A percentile compares a stretch with the other conserved stretches of the same genome.
phyloP scores from a whole-genome alignment of 2,797 vertebrate species.

The Gambusia yucatana region DNA sequence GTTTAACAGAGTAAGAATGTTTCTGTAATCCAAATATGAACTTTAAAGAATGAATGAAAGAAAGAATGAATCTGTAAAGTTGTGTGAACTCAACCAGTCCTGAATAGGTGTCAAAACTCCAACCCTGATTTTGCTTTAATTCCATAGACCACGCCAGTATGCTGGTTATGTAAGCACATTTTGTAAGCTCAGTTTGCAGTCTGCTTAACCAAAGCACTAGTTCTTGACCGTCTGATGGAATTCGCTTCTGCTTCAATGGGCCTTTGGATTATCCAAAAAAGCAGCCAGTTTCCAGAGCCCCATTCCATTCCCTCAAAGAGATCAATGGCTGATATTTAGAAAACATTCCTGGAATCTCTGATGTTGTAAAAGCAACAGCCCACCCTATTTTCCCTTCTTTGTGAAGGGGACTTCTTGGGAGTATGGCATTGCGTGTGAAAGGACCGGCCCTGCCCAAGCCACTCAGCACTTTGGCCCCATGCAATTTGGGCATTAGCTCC shows the following conservation, averaged over 20 bases:
- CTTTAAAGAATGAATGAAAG: neutral
- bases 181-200: conserved; percentile 22
- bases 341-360: conserved; percentile 53
- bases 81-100: neutral
- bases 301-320: conserved; percentile 66
- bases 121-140: neutral
- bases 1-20: neutral
- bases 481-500: conserved; percentile 71
- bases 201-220: conserved; percentile 23
- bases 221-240: conserved; percentile 16
- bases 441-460: conserved; percentile 67
- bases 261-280: conserved; percentile 37
- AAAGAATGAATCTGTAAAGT: neutral
- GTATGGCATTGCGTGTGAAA: conserved; percentile 81
- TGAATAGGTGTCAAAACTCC: neutral
- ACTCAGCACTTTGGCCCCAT: conserved; percentile 70
- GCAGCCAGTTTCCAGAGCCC: conserved; percentile 30
- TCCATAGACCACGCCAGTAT: conserved; percentile 11
- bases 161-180: conserved; percentile 30
- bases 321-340: conserved; percentile 66
- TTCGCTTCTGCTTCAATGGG: conserved; percentile 17
- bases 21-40: neutral
- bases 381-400: conserved; percentile 52
- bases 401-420: conserved; percentile 59
- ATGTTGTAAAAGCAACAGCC: conserved; percentile 58